Base-by-base conservation (phyloP, 2,888 invertebrate species). In the Chelonus formosanus region DNA sequence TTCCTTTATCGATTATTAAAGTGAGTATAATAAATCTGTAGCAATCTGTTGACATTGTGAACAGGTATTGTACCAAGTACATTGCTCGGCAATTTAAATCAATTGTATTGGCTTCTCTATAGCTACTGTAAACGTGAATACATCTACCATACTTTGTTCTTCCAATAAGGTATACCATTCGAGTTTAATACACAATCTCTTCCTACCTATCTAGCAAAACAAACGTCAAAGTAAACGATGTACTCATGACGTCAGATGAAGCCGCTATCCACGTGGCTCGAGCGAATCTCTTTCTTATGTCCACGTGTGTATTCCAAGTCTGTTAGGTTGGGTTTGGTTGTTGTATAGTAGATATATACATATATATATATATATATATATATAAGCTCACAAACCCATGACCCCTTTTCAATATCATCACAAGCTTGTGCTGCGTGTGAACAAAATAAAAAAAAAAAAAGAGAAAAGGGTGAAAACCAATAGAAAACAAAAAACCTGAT, bases 51-150 rank as follows among this genome's bases (percentile, higher is more conserved):
- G 20, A 20, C 20, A 20, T 20, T 20, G 20, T 20, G 20, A 20
- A 20, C 20, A 20, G 20, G 20, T 20, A 20, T 20, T 31, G 48
- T 31, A 31, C 48, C 20, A 47, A 34, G 44, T 44, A 32, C 47
- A 58, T 47, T 43, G 20, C 58, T 34, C 31, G 45, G 58, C 44
- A 58, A 58, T 58, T 58, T 58, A 58, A 44, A 58, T 58, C 58
- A 58, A 44, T 58, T 58, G 58, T 47, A 58, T 35, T 48, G 48
- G 48, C 31, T 48, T 48, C 10, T 31, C 7, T 7, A n/a, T 7
- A 7, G 8, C 48, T 5, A 7, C 4, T 31, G 48, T 48, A 48
- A 10, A 31, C 10, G 48, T 48, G 48, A 48, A 48, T 48, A 31
- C 7, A 48, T 31, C 10, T 31, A 48, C 31, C 10, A 20, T 31